These are phyloP conservation scores for Syngnathus scovelli DNA, from an alignment of 2,113 vertebrate species.

Conservation along the genomic window DNA sequence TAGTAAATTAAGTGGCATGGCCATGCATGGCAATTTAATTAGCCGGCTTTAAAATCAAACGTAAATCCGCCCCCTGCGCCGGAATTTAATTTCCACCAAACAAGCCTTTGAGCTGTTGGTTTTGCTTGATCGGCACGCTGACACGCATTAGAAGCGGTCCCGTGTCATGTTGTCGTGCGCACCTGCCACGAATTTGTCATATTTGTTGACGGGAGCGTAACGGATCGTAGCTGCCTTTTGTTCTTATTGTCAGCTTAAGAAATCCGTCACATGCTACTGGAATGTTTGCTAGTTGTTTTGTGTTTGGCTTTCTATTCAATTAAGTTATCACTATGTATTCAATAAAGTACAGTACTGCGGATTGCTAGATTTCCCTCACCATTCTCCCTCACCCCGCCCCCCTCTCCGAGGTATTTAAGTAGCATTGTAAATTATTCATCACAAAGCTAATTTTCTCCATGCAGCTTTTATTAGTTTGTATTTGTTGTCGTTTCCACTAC, in stretches of 20 bases:
- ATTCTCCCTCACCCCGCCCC: constrained; percentile 12
- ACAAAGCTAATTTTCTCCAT: constrained; percentile 51
- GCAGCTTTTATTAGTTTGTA: constrained; percentile 54
- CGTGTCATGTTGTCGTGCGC: constrained; percentile 13
- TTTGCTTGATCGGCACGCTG: constrained; percentile 46
- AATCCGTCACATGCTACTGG: not conserved
- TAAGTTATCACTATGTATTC: not conserved
- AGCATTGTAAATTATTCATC: constrained; percentile 63
- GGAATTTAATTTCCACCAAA: constrained; percentile 59
- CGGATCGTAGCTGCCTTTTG: not conserved
- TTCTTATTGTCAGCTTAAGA: not conserved
- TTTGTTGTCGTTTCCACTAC: constrained; percentile 23
- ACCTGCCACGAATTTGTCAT: not conserved
- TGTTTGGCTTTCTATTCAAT: not conserved
- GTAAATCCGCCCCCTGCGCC: constrained; percentile 45
- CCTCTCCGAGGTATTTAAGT: constrained; percentile 48
- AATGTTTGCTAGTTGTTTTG: not conserved
- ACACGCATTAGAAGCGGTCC: constrained; percentile 40
- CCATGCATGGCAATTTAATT: constrained; percentile 63
- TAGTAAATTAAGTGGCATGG: constrained; percentile 60
- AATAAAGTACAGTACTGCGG: no score
- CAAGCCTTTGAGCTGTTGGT: constrained; percentile 48
- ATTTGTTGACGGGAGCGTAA: not conserved
- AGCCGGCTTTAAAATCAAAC: constrained; percentile 27
- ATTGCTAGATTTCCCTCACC: constrained; percentile 3